A percentile compares a stretch with the other conserved stretches of the same genome.
phyloP scores from a whole-genome alignment of 2,888 invertebrate species.

The Chrysodeixis includens region DNA sequence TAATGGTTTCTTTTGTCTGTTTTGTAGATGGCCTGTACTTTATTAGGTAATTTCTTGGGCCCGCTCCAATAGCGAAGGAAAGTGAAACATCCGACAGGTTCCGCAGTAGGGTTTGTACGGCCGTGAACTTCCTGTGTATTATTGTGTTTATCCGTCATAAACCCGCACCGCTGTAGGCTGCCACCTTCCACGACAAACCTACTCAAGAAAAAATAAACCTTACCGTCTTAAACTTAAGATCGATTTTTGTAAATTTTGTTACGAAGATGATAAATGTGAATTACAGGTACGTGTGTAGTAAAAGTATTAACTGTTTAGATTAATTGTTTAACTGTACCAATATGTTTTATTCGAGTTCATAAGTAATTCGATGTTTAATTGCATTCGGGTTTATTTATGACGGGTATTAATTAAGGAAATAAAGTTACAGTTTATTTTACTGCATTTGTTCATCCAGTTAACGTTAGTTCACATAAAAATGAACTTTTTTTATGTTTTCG shows the following conservation, averaged over 20 bases:
- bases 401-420: not conserved
- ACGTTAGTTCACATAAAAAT: too few relatives aligned
- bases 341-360: not conserved
- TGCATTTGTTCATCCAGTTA: too few relatives aligned
- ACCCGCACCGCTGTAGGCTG: slow-evolving; percentile 41
- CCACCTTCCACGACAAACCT: slow-evolving; percentile 40
- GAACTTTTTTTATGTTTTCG: too few relatives aligned
- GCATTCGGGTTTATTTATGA: not conserved
- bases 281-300: not conserved
- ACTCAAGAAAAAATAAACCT: slow-evolving; percentile 27
- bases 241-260: slow-evolving; percentile 2
- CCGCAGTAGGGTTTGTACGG: slow-evolving; percentile 67
- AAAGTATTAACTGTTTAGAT: not conserved
- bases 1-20: not conserved
- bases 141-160: slow-evolving; percentile 60
- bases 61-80: slow-evolving; percentile 51
- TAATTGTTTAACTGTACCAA: not conserved
- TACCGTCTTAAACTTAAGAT: slow-evolving; percentile 8
- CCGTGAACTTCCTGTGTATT: slow-evolving; percentile 83
- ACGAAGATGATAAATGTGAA: not conserved
- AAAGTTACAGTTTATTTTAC: not conserved
- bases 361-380: not conserved
- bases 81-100: slow-evolving; percentile 67
- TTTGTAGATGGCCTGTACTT: not conserved
- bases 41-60: slow-evolving; percentile 20